phyloP scores from a whole-genome alignment of 2,888 invertebrate genomes.

The Chesias legatella region DNA sequence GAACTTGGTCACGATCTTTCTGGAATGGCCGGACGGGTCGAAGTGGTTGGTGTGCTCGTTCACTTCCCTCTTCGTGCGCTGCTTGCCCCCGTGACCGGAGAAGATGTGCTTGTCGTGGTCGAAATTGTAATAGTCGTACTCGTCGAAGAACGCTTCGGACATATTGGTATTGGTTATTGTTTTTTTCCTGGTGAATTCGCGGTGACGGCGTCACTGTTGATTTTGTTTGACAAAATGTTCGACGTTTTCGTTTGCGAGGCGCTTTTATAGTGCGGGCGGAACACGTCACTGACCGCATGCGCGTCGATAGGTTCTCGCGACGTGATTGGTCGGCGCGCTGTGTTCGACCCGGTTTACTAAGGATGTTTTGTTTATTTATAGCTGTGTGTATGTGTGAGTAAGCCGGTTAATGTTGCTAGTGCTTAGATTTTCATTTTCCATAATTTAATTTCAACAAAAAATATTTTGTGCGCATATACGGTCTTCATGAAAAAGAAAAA shows the following conservation, averaged over 20 bases:
- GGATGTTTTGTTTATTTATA: constrained; percentile 65
- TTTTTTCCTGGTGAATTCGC: constrained; percentile 33
- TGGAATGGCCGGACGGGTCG: constrained; percentile 95
- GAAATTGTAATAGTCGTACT: constrained; percentile 97
- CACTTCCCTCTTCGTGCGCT: constrained; percentile 93
- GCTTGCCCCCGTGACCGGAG: constrained; percentile 93
- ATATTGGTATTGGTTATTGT: constrained; percentile 73
- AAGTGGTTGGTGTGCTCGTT: constrained; percentile 93
- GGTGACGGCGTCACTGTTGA: constrained; percentile 47
- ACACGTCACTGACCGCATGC: constrained; percentile 77
- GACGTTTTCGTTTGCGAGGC: constrained; percentile 32
- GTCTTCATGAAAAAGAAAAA: no score
- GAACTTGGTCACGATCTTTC: constrained; percentile 93
- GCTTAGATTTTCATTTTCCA: not conserved
- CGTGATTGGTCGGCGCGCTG: constrained; percentile 61
- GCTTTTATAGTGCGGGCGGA: constrained; percentile 56
- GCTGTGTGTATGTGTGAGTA: constrained; percentile 49
- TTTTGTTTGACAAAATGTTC: constrained; percentile 56
- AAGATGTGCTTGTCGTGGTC: constrained; percentile 94
- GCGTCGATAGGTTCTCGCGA: constrained; percentile 68
- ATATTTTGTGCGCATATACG: no score
- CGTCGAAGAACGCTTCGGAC: constrained; percentile 92
- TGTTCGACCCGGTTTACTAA: constrained; percentile 52
- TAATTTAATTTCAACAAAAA: no score
- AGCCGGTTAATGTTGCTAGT: constrained; percentile 49